Evolutionary conservation across 23 tunicate species (phyloP), one percentile per base, ranked within the genome.

Genomic region (Oikopleura albicans): DNA sequence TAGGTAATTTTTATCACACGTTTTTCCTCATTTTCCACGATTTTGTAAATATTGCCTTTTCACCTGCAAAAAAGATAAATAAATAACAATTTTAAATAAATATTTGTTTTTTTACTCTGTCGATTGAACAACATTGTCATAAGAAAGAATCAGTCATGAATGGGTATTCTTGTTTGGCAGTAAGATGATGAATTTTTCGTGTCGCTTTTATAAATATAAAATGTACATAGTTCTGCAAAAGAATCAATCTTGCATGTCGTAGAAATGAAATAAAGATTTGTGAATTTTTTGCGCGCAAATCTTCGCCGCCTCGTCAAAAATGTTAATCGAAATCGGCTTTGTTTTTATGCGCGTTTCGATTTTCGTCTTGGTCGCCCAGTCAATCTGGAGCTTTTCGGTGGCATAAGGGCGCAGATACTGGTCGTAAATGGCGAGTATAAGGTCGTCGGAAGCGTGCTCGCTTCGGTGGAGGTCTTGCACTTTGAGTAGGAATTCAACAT

Each of bases 341-440:
- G 12, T 12, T 49, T 71, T 71, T 2, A 71, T 71, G 27, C 37
- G 28, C 79, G 34, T 71, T 29, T 71, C 79, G 34, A 71, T 29
- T 71, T 71, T 71, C 79, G 79, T 71, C 2, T 37, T 16, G 34
- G 79, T 29, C 35, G 35, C 35, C 79, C 79, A 71, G 79, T 71
- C 79, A 2, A 71, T 71, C 4, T 71, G 34, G 35, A 71, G 33
- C 2, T 29, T 16, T 71, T 71, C 79, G 79, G 28, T 16, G 31
- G 79, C 79, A 29, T 71, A 71, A 29, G 79, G 79, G 4, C 35
- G 27, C 33, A 71, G 79, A 31, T 71, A 71, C 4, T 29, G 79
- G 35, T 16, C 35, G 31, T 71, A 71, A 16, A 71, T 71, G 34
- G 34, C 79, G 36, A 71, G 4, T 2, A 71, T 29, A 22, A 2